These are phyloP conservation scores for Percina caprodes DNA, from an alignment of 2,113 vertebrate species.

Conservation along the genomic window DNA sequence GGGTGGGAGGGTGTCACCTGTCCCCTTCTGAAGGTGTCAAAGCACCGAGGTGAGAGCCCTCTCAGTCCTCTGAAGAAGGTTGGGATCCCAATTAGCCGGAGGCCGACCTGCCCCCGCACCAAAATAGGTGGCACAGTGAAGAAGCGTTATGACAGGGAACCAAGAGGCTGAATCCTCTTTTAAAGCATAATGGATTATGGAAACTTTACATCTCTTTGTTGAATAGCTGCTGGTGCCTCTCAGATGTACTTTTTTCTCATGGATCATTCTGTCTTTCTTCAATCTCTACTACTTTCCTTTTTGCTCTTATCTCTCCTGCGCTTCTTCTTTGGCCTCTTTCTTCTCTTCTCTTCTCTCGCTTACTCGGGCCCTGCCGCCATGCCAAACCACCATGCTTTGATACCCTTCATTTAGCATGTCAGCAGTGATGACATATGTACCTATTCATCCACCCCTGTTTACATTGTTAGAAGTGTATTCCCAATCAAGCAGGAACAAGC, in stretches of 20 bases:
- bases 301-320: slow-evolving; percentile 11
- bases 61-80: slow-evolving; percentile 41
- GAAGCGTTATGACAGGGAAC: background rate
- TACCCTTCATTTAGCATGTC: slow-evolving; percentile 78
- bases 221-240: slow-evolving; percentile 30
- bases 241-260: slow-evolving; percentile 10
- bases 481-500: slow-evolving; percentile 76
- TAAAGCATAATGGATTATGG: background rate
- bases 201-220: slow-evolving; percentile 41
- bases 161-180: slow-evolving; percentile 1
- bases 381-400: slow-evolving; percentile 65
- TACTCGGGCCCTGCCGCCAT: slow-evolving; percentile 39
- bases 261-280: slow-evolving; percentile 4
- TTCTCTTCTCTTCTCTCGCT: slow-evolving; percentile 26
- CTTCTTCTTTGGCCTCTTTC: slow-evolving; percentile 21
- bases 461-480: slow-evolving; percentile 61
- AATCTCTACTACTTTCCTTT: slow-evolving; percentile 10
- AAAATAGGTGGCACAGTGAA: slow-evolving; percentile 28
- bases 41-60: slow-evolving; percentile 38
- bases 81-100: slow-evolving; percentile 60
- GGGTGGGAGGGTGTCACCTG: slow-evolving; percentile 64
- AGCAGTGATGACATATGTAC: slow-evolving; percentile 72
- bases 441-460: slow-evolving; percentile 59
- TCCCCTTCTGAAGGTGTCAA: slow-evolving; percentile 66
- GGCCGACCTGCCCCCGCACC: slow-evolving; percentile 17